phyloP scores from a whole-genome alignment of 2,888 invertebrate species.

The Oligia strigilis region DNA sequence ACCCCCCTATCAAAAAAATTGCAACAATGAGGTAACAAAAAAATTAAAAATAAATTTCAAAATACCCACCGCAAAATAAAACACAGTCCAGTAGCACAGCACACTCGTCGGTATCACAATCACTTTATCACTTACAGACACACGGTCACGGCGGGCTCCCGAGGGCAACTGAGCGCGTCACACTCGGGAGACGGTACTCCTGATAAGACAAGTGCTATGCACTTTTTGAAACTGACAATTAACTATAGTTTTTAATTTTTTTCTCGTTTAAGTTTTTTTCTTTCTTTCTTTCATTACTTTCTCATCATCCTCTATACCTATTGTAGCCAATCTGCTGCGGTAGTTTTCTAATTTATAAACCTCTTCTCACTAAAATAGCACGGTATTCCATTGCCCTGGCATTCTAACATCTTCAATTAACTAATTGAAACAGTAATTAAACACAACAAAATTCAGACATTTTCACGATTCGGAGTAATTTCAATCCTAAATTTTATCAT shows the following conservation, averaged over 20 bases:
- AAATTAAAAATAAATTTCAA: background rate
- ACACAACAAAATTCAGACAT: background rate
- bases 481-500: too few species aligned
- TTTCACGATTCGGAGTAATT: background rate
- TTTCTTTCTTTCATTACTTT: background rate
- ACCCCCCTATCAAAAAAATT: background rate
- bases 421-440: background rate
- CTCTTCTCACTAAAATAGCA: background rate
- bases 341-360: background rate
- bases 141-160: constrained; percentile 77
- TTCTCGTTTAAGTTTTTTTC: background rate
- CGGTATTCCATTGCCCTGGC: background rate
- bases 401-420: background rate
- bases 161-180: constrained; percentile 81
- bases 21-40: background rate
- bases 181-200: constrained; percentile 69
- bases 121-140: constrained; percentile 64
- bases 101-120: constrained; percentile 63
- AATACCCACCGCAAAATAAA: constrained; percentile 53
- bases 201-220: constrained; percentile 44
- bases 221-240: constrained; percentile 37
- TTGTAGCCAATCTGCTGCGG: too few species aligned
- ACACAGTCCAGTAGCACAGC: constrained; percentile 62
- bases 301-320: background rate
- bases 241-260: background rate